Percentiles rank a stretch among this genome's conserved stretches.
phyloP scores from a whole-genome alignment of 2,888 invertebrate species.

The Meganola albula region DNA sequence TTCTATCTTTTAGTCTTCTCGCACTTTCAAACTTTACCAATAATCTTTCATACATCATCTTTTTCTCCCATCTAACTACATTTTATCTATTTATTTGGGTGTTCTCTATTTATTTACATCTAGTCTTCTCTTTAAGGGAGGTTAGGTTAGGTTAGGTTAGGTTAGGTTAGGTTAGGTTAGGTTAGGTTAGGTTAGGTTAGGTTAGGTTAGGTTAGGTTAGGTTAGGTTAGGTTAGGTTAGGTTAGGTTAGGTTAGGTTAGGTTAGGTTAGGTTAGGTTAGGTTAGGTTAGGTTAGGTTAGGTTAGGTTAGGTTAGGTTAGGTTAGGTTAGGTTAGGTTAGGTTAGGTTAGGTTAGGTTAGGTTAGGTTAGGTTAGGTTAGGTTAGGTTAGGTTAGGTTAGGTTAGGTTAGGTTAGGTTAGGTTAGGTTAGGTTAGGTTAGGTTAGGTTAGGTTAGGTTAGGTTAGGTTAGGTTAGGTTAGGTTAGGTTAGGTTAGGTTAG shows the following conservation, averaged over 20 bases:
- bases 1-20: no score
- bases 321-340: constrained; percentile 10
- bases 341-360: constrained; percentile 20
- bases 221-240: constrained; percentile 7
- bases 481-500: constrained; percentile 27
- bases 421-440: constrained; percentile 24
- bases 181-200: constrained; percentile 10
- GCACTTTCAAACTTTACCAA: no score
- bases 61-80: not conserved
- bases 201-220: not conserved
- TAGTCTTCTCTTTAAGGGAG: constrained; percentile 1
- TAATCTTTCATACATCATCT: not conserved
- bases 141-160: constrained; percentile 14
- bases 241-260: constrained; percentile 6
- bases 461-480: constrained; percentile 25
- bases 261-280: constrained; percentile 12
- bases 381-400: constrained; percentile 17
- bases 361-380: constrained; percentile 20
- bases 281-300: constrained; percentile 12
- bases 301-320: constrained; percentile 11
- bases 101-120: constrained; percentile 3
- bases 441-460: constrained; percentile 25
- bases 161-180: constrained; percentile 15
- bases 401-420: constrained; percentile 14
- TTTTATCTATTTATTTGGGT: no score